Evolutionary conservation across 2,888 invertebrate genomes (phyloP).

Genomic region (Ganaspis brasiliensis): DNA sequence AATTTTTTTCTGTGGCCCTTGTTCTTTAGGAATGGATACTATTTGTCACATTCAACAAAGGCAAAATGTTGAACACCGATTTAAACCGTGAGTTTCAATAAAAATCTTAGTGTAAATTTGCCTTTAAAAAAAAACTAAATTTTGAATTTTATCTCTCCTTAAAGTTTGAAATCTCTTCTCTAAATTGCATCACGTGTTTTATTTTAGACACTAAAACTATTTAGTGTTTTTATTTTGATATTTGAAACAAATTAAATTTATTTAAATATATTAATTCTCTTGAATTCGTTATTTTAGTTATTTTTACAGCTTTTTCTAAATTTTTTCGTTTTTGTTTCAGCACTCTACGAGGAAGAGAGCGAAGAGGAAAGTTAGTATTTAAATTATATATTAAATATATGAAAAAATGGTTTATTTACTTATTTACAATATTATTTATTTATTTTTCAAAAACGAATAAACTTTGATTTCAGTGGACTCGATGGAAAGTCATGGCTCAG

Average conservation of each 20-base stretch:
- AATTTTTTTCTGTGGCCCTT: conserved; percentile 53
- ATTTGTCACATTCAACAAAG: conserved; percentile 61
- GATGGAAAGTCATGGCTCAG: conserved; percentile 98
- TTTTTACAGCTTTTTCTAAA: conserved; percentile 22
- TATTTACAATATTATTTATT: no score
- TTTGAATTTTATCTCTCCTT: no score
- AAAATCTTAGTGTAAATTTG: not conserved
- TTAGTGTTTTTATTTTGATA: conserved; percentile 13
- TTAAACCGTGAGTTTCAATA: conserved; percentile 70
- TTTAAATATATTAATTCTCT: no score
- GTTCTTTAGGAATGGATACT: conserved; percentile 74
- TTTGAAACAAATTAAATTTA: not conserved
- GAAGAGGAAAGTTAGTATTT: conserved; percentile 87
- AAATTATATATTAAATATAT: no score
- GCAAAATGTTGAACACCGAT: conserved; percentile 70
- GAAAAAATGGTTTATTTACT: no score
- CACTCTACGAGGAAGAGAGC: conserved; percentile 94
- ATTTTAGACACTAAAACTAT: no score
- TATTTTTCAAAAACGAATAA: not conserved
- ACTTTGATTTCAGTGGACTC: conserved; percentile 85
- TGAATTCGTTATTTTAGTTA: not conserved
- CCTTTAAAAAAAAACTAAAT: conserved; percentile 12
- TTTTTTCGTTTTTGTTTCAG: conserved; percentile 82
- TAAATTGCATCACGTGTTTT: no score
- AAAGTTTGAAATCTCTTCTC: no score